These are phyloP conservation scores for Amphiduros pacificus DNA, from an alignment of 2,888 invertebrate genomes.

Conservation along the genomic window DNA sequence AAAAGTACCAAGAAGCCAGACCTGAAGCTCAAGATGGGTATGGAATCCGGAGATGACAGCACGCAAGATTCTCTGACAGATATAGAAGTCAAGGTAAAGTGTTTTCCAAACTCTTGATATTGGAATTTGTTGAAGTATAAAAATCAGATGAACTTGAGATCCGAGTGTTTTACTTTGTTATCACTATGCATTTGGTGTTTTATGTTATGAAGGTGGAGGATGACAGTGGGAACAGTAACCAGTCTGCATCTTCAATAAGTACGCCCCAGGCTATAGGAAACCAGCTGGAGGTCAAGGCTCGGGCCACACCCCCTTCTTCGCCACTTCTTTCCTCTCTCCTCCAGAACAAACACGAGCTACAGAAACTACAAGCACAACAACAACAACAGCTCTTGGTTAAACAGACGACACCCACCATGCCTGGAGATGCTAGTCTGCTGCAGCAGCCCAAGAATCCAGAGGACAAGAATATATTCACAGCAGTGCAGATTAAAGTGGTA, in stretches of 20 bases:
- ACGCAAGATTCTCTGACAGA: constrained; percentile 35
- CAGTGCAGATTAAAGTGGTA: no score
- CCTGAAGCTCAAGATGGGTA: constrained; percentile 26
- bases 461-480: no score
- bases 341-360: constrained; percentile 64
- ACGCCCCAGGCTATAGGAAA: neutral
- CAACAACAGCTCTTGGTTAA: no score
- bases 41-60: constrained; percentile 38
- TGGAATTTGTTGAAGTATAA: neutral
- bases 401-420: no score
- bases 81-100: neutral
- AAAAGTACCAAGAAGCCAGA: constrained; percentile 7
- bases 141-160: neutral
- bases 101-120: neutral
- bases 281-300: constrained; percentile 24
- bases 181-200: no score
- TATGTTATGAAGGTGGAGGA: constrained; percentile 12
- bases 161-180: neutral
- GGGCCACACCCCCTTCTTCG: constrained; percentile 53
- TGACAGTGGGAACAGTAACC: neutral
- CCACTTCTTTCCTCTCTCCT: constrained; percentile 81
- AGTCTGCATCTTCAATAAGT: neutral
- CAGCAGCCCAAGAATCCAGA: no score
- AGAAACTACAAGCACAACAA: no score
- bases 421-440: no score